A percentile compares a stretch with the other conserved stretches of the same genome.
Conservation (phyloP, 2,797 vertebrate species). For the Diplodus sargus region DNA sequence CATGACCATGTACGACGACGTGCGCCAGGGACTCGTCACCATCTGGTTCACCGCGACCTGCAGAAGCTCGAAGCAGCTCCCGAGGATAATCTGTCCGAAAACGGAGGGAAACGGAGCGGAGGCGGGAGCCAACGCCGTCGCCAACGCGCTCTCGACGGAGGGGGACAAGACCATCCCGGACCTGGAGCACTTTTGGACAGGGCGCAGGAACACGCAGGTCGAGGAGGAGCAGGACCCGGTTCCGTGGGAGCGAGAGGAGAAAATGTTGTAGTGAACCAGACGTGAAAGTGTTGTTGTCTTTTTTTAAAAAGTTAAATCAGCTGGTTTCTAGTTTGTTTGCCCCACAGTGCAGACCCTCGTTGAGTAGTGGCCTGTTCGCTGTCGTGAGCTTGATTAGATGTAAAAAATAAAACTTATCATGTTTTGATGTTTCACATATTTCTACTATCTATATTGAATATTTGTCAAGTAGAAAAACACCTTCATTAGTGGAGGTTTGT, state of each 20-base stretch:
- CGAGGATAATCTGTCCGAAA: constrained; percentile 44
- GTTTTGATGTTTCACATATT: constrained; percentile 52
- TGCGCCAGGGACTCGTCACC: constrained; percentile 78
- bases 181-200: constrained; percentile 89
- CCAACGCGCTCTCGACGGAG: constrained; percentile 51
- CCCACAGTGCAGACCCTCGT: constrained; percentile 42
- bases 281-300: constrained; percentile 23
- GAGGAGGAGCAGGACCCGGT: constrained; percentile 84
- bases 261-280: constrained; percentile 67
- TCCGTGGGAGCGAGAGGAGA: constrained; percentile 86
- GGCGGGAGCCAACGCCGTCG: constrained; percentile 57
- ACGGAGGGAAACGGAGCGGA: constrained; percentile 75
- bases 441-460: constrained; percentile 40
- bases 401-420: constrained; percentile 42
- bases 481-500: constrained; percentile 39
- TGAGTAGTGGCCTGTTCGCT: constrained; percentile 48
- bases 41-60: constrained; percentile 73
- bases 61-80: constrained; percentile 43
- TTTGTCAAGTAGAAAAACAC: constrained; percentile 34
- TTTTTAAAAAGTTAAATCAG: constrained; percentile 7
- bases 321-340: constrained; percentile 38
- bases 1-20: constrained; percentile 83
- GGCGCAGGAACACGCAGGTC: constrained; percentile 81
- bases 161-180: constrained; percentile 84
- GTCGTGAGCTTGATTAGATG: constrained; percentile 61